These are phyloP conservation scores for Gobio gobio DNA, from an alignment of 2,113 vertebrate genomes.

Conservation along the genomic window DNA sequence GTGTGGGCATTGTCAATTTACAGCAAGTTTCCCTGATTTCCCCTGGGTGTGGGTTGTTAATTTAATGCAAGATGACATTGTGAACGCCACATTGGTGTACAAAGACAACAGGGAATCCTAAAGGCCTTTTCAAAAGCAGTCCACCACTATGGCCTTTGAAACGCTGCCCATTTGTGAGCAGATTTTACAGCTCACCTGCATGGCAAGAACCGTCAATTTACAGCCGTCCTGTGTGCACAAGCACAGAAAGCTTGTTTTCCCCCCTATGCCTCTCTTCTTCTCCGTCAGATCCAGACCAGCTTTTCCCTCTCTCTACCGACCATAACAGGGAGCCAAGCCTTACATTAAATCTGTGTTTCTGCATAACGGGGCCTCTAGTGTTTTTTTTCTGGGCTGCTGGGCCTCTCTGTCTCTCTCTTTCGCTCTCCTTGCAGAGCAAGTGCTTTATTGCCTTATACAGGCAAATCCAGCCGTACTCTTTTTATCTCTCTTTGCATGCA, in stretches of 20 bases:
- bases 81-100: constrained; percentile 56
- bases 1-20: constrained; percentile 62
- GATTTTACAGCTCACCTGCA: constrained; percentile 15
- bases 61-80: constrained; percentile 67
- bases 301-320: constrained; percentile 75
- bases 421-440: constrained; percentile 62
- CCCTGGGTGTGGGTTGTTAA: constrained; percentile 67
- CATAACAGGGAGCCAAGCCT: constrained; percentile 75
- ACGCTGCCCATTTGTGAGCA: not conserved
- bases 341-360: constrained; percentile 82
- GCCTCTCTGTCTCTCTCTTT: constrained; percentile 63
- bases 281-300: constrained; percentile 71
- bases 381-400: constrained; percentile 63
- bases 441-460: constrained; percentile 61
- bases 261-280: constrained; percentile 23
- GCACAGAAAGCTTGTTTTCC: not conserved
- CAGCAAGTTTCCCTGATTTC: constrained; percentile 70
- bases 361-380: constrained; percentile 75
- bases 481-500: constrained; percentile 53
- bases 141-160: not conserved
- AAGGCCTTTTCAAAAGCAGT: constrained; percentile 26
- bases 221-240: not conserved
- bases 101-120: constrained; percentile 26
- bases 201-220: not conserved
- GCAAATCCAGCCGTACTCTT: constrained; percentile 49